Evolutionary conservation across 2,797 vertebrate genomes (phyloP).

Genomic region (Pagetopsis macropterus): DNA sequence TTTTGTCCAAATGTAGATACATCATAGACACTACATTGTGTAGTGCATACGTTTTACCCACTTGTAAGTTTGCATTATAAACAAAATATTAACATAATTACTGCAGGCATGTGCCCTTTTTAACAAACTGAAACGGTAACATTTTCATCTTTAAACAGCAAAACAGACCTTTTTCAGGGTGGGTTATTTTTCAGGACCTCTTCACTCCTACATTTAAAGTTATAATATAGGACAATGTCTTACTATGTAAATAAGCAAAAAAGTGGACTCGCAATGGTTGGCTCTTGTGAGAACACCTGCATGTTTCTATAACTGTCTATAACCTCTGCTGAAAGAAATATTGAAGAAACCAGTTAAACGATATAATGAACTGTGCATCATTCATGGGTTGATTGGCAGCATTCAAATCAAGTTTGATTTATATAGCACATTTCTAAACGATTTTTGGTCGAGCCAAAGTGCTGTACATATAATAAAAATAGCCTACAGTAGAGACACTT

Average conservation of each 20-base stretch:
- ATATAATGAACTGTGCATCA: slow-evolving; percentile 8
- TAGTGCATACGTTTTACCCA: not conserved
- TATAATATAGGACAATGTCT: not conserved
- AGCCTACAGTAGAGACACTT: too few species aligned
- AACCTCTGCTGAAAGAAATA: not conserved
- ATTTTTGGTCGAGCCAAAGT: too few species aligned
- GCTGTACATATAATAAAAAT: too few species aligned
- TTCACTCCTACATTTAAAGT: not conserved
- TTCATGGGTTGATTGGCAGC: slow-evolving; percentile 5
- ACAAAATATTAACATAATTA: not conserved
- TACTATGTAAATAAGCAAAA: not conserved
- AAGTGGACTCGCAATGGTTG: not conserved
- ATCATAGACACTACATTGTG: not conserved
- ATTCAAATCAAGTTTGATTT: not conserved
- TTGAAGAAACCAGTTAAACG: not conserved
- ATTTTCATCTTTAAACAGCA: not conserved
- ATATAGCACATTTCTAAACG: too few species aligned
- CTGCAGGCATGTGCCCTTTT: not conserved
- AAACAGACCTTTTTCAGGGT: not conserved
- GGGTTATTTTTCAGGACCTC: not conserved
- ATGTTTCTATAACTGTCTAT: not conserved
- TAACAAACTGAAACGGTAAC: not conserved
- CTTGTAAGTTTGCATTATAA: not conserved
- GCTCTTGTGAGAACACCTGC: not conserved
- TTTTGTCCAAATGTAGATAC: not conserved